Evolutionary conservation across 2,113 vertebrate genomes (phyloP).

Genomic region (Prietella phreatophila): DNA sequence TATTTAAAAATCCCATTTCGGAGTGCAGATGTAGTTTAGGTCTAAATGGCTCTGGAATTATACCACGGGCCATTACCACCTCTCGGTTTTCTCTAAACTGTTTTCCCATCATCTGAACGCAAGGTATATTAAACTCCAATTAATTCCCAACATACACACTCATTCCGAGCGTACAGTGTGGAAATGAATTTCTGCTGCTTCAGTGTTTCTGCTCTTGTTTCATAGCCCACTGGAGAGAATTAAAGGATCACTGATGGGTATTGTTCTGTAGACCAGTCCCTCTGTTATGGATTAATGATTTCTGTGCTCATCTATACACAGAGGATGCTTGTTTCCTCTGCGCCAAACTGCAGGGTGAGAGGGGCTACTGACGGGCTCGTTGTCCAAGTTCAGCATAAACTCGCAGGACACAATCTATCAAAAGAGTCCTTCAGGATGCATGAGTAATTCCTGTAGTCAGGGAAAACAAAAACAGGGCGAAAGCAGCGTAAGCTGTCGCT

Average conservation of each 20-base stretch:
- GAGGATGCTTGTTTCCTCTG: constrained; percentile 22
- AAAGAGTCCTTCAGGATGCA: constrained; percentile 28
- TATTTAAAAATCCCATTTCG: background rate
- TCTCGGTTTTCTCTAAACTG: constrained; percentile 26
- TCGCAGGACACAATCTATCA: constrained; percentile 11
- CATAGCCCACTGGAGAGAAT: constrained; percentile 29
- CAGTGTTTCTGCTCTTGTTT: constrained; percentile 39
- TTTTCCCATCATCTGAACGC: constrained; percentile 15
- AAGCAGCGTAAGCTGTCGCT: background rate
- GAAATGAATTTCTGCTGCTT: constrained; percentile 33
- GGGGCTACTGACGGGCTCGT: constrained; percentile 7
- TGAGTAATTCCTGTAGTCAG: constrained; percentile 43
- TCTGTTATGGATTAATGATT: constrained; percentile 28
- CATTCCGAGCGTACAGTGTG: background rate
- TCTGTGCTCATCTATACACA: background rate
- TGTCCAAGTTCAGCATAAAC: constrained; percentile 17
- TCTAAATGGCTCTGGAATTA: constrained; percentile 24
- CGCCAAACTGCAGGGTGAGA: constrained; percentile 21
- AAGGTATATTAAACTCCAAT: constrained; percentile 44
- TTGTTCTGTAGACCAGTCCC: constrained; percentile 17
- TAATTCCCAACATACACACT: constrained; percentile 7
- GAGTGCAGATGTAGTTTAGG: background rate
- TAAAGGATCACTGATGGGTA: constrained; percentile 23
- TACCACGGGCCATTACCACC: constrained; percentile 4
- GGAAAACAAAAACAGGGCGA: constrained; percentile 38